phyloP scores from a whole-genome alignment of 2,888 invertebrate genomes.

The Agapetus fuscipes region DNA sequence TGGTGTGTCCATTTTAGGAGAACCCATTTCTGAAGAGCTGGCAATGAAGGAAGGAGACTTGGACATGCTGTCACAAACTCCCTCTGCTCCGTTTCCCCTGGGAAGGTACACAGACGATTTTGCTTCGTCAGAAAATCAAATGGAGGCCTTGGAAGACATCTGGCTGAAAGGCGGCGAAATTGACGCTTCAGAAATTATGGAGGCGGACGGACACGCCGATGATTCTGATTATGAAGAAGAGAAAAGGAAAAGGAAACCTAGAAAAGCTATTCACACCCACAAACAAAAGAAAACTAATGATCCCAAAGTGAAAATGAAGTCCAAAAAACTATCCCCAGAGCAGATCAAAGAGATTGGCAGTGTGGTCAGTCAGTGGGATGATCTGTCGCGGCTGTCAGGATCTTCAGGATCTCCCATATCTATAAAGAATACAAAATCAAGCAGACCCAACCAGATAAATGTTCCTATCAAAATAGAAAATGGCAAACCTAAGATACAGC shows the following conservation, averaged over 20 bases:
- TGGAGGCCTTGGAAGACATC: constrained; percentile 67
- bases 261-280: not conserved
- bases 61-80: constrained; percentile 39
- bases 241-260: not conserved
- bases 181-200: constrained; percentile 44
- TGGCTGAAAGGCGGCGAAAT: constrained; percentile 75
- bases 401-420: constrained; percentile 4
- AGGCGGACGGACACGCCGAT: constrained; percentile 42
- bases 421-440: constrained; percentile 1
- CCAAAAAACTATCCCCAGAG: constrained; percentile 14
- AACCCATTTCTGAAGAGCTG: constrained; percentile 44
- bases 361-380: constrained; percentile 16
- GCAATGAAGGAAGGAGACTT: constrained; percentile 45
- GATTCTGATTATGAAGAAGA: constrained; percentile 34
- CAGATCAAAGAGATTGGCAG: constrained; percentile 18
- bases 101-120: constrained; percentile 25
- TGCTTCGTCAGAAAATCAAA: constrained; percentile 59
- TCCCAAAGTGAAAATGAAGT: constrained; percentile 9
- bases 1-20: constrained; percentile 50
- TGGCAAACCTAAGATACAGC: no score
- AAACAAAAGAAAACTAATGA: not conserved
- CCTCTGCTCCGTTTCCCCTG: no score
- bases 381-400: constrained; percentile 12
- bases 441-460: not conserved
- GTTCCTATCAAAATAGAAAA: no score